Evolutionary conservation across 2,113 vertebrate species (phyloP).

Genomic region (Ondatra zibethicus): DNA sequence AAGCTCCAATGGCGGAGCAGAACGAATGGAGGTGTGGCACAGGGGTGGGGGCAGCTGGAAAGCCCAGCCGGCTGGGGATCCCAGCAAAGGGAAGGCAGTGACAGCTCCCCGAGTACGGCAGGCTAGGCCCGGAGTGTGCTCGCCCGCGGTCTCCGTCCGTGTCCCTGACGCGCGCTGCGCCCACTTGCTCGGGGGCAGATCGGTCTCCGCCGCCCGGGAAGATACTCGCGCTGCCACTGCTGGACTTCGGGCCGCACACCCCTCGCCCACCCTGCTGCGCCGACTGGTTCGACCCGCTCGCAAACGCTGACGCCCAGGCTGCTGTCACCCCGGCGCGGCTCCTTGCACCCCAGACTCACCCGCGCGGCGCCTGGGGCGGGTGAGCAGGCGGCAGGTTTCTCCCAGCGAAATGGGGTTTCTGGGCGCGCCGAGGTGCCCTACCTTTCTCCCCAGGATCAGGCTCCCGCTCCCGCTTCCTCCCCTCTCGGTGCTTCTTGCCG

Average conservation of each 20-base stretch:
- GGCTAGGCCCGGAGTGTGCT: not conserved
- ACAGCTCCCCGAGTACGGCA: constrained; percentile 50
- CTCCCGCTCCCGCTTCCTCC: constrained; percentile 86
- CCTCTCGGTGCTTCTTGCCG: constrained; percentile 88
- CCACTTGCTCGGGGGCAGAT: not conserved
- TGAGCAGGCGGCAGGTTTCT: constrained; percentile 71
- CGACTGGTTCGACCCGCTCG: not conserved
- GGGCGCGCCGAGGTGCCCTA: constrained; percentile 72
- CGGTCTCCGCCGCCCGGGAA: not conserved
- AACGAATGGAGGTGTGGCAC: constrained; percentile 73
- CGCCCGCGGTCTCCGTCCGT: not conserved
- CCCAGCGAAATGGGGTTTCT: constrained; percentile 44
- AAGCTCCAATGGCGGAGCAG: constrained; percentile 66
- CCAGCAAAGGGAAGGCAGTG: constrained; percentile 38
- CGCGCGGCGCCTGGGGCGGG: not conserved
- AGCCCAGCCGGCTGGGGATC: not conserved
- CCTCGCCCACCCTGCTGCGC: not conserved
- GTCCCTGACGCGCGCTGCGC: not conserved
- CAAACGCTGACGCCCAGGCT: not conserved
- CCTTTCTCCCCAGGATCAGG: constrained; percentile 85
- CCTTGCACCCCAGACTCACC: constrained; percentile 18
- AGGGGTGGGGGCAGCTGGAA: constrained; percentile 40
- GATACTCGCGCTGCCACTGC: not conserved
- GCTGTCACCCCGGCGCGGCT: constrained; percentile 51
- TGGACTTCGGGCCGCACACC: not conserved